A percentile compares a stretch with the other conserved stretches of the same genome.
phyloP scores from a whole-genome alignment of 2,888 invertebrate species.

The Pecten maximus region DNA sequence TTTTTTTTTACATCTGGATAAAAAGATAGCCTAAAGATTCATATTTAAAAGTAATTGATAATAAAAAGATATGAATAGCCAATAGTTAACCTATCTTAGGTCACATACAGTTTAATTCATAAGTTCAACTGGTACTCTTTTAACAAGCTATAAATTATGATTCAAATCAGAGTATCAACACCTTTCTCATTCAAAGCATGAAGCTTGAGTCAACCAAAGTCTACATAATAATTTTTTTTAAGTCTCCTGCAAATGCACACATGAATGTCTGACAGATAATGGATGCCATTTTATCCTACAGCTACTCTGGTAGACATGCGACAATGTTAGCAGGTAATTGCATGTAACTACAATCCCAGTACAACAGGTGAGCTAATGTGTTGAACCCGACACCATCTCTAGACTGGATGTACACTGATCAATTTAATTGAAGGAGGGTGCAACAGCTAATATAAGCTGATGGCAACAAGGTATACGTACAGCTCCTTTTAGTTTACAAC shows the following conservation, averaged over 20 bases:
- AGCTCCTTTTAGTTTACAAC: neutral
- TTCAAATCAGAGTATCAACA: neutral
- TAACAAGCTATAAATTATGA: no score
- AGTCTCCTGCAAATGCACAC: neutral
- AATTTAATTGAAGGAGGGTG: neutral
- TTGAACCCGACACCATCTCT: neutral
- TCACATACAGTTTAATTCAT: no score
- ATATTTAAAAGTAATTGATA: neutral
- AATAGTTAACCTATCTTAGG: no score
- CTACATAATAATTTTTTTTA: neutral
- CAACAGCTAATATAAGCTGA: neutral
- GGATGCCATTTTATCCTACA: neutral
- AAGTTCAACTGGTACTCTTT: neutral
- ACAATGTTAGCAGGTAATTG: neutral
- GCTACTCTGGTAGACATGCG: neutral
- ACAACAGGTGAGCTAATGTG: constrained; percentile 1
- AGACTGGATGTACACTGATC: neutral
- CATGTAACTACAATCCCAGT: neutral
- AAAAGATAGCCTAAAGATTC: neutral
- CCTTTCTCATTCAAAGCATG: neutral
- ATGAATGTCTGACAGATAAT: neutral
- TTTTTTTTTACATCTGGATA: neutral
- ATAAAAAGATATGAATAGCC: neutral
- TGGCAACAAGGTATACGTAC: neutral
- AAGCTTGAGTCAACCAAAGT: neutral